Evolutionary conservation across 37 sponge, comb jelly and placozoan genomes (phyloP).

Genomic region (Theonella swinhoei): DNA sequence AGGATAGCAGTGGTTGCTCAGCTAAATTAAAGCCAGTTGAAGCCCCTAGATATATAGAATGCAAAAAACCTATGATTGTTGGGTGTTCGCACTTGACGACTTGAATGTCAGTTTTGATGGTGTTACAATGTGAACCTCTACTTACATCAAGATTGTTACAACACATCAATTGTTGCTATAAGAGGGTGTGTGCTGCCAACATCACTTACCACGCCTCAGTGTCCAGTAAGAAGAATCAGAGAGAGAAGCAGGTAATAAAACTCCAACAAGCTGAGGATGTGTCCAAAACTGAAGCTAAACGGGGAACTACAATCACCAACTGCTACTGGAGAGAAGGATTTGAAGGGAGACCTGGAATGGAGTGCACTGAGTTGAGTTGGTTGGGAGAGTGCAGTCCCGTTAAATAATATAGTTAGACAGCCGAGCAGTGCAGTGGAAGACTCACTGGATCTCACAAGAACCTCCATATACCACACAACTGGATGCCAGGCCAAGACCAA

Average conservation of each 20-base stretch:
- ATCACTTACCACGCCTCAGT: background rate
- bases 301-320: too few relatives aligned
- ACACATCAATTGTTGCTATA: background rate
- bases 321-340: too few relatives aligned
- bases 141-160: background rate
- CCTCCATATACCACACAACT: too few relatives aligned
- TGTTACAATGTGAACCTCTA: background rate
- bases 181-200: background rate
- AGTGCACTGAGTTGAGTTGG: too few relatives aligned
- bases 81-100: background rate
- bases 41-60: background rate
- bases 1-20: background rate
- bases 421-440: too few relatives aligned
- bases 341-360: too few relatives aligned
- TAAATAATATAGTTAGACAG: too few relatives aligned
- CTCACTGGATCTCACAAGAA: too few relatives aligned
- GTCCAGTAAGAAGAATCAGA: background rate
- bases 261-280: too few relatives aligned
- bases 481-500: background rate
- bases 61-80: background rate
- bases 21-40: background rate
- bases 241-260: background rate
- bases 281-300: too few relatives aligned
- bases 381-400: too few relatives aligned
- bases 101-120: background rate